A percentile compares a stretch with the other conserved stretches of the same genome.
Conservation (phyloP, 2,797 vertebrate genomes). For the Chrysocyon brachyurus region DNA sequence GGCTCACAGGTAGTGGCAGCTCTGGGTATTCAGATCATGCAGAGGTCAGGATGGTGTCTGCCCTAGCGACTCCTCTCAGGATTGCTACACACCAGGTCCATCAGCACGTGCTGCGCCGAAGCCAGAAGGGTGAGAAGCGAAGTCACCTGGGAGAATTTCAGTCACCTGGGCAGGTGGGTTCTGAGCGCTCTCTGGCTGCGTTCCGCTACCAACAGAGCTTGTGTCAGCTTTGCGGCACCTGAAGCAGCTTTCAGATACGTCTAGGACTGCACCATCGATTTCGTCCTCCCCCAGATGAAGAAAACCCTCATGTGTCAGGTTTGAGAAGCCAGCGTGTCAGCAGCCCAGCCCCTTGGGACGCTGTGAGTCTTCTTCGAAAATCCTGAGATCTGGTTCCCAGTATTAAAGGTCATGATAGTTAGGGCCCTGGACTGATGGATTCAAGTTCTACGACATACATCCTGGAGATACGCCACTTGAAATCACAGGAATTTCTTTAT, state of each 20-base stretch:
- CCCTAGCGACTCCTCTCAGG: fast-evolving
- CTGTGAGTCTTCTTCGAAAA: not conserved
- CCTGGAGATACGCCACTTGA: not conserved
- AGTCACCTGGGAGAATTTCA: not conserved
- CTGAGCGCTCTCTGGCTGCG: not conserved
- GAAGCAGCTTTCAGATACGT: not conserved
- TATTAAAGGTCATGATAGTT: not conserved
- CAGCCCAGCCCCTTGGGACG: not conserved
- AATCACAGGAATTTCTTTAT: not conserved
- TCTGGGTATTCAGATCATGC: too few species aligned
- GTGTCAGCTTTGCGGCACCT: not conserved
- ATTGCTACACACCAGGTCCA: too few species aligned
- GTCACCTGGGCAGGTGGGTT: not conserved
- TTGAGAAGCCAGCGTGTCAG: not conserved
- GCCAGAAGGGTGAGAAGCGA: not conserved
- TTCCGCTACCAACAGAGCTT: not conserved
- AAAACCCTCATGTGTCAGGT: not conserved
- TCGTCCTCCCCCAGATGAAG: not conserved
- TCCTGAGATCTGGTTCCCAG: not conserved
- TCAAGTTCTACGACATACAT: not conserved
- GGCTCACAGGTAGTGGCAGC: not conserved
- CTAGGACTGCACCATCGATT: not conserved
- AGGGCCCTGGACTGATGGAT: not conserved
- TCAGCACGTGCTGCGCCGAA: not conserved
- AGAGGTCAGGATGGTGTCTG: not conserved